A percentile compares a stretch with the other conserved stretches of the same genome.
phyloP scores from a whole-genome alignment of 1,140 invertebrate species.

The Plutomurus gul region DNA sequence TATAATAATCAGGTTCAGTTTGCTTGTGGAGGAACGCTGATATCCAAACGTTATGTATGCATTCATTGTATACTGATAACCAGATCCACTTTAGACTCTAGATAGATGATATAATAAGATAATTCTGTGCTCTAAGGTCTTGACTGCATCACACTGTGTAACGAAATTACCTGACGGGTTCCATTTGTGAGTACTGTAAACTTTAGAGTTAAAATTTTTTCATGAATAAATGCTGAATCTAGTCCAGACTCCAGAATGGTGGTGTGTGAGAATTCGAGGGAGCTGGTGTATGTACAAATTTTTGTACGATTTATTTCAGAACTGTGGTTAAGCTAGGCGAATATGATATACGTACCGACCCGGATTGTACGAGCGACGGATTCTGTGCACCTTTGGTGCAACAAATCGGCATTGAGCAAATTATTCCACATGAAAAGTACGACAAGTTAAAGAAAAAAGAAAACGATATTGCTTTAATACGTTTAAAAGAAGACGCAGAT shows the following conservation, averaged over 20 bases:
- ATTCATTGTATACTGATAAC: constrained; percentile 32
- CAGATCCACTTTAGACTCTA: too few relatives aligned
- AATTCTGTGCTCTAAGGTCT: too few relatives aligned
- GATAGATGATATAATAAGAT: too few relatives aligned
- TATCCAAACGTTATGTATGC: constrained; percentile 31
- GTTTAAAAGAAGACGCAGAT: constrained; percentile 38
- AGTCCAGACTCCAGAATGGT: not conserved
- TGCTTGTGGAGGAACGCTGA: constrained; percentile 44
- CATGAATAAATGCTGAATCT: too few relatives aligned
- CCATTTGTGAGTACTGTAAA: not conserved
- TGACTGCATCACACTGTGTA: not conserved
- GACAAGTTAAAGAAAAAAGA: constrained; percentile 42
- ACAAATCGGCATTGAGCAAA: constrained; percentile 64
- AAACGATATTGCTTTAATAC: constrained; percentile 53
- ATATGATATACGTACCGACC: constrained; percentile 31
- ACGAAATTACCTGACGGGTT: not conserved
- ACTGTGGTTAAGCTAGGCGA: constrained; percentile 36
- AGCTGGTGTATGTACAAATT: not conserved
- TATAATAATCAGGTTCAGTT: constrained; percentile 1
- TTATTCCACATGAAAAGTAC: constrained; percentile 60
- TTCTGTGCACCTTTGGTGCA: constrained; percentile 65
- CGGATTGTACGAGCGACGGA: constrained; percentile 11
- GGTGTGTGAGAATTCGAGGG: not conserved
- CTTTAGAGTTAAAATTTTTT: too few relatives aligned
- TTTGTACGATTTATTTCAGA: not conserved